These are phyloP conservation scores for Chiloscyllium plagiosum DNA, from an alignment of 2,113 vertebrate genomes.

Conservation along the genomic window DNA sequence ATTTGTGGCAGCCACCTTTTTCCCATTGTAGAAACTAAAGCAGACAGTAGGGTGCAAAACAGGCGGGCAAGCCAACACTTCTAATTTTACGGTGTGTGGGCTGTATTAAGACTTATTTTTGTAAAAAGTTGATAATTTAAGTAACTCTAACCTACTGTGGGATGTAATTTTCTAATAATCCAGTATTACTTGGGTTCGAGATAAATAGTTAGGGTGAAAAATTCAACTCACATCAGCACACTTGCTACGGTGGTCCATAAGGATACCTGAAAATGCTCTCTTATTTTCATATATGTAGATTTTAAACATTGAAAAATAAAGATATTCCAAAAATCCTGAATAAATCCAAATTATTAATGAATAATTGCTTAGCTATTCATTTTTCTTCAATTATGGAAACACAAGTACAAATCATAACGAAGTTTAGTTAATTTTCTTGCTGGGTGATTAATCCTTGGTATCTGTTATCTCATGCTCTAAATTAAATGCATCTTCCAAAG, in stretches of 20 bases:
- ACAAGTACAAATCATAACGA: constrained; percentile 14
- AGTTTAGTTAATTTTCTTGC: constrained; percentile 8
- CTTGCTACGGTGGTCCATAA: too few relatives aligned
- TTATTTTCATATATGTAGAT: neutral
- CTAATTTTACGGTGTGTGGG: neutral
- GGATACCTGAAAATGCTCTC: neutral
- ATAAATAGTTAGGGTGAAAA: too few relatives aligned
- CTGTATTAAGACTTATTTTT: neutral
- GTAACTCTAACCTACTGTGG: neutral
- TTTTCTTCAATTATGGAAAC: constrained; percentile 11
- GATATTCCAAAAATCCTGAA: neutral
- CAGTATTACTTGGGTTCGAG: neutral
- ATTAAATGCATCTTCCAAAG: constrained; percentile 21
- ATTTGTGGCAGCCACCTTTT: neutral
- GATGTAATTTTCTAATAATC: neutral
- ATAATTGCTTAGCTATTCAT: neutral
- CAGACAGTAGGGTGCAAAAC: neutral
- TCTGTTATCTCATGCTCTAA: constrained; percentile 13
- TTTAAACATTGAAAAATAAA: neutral
- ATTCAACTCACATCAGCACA: neutral
- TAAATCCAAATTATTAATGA: constrained; percentile 11
- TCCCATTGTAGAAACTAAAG: neutral
- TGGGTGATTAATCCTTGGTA: constrained; percentile 22
- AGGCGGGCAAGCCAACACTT: neutral
- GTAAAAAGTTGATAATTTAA: neutral